Base-by-base conservation (phyloP, 2,113 vertebrate genomes). In the Gambusia holbrooki region DNA sequence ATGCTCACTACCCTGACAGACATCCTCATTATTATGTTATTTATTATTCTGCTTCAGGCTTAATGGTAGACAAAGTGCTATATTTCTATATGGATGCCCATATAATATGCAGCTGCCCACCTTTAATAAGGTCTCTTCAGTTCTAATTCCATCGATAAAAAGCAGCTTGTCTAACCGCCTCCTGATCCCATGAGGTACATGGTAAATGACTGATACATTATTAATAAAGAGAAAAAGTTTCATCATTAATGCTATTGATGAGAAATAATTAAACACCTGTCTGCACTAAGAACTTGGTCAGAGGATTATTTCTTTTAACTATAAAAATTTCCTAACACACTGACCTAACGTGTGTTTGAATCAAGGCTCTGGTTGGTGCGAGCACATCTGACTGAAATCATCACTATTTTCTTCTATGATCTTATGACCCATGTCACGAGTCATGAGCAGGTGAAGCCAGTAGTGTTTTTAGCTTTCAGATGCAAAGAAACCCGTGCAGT, bases 211-310 rank as follows among this genome's bases (percentile, higher is more conserved):
- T 74, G 69, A 85, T 86, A 73, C 62, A 45, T 76, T 32, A 67
- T 81, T 58, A 71, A 82, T 83, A 60, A 76, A 79, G 54, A 73
- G 60, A 77, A 84, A 85, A 69, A 66, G 85, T 86, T 82, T 63
- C 62, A 82, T 78, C 75, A 83, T 69, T 88, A 77, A 84, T 54
- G 71, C 37, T 62, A 54, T 42, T 70, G 65, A 58, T 73, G 27
- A n/a, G 51, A 80, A 86, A 81, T 85, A 90, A 89, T 84, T 81
- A 79, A 40, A 62, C 71, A 80, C 78, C 68, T 79, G 77, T 76
- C 76, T 74, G 37, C 66, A 76, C 32, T 48, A 71, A 83, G 69
- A 80, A 37, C 28, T 32, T 48, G 42, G 54, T 63, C 42, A 76
- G 63, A 15, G 60, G 62, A 40, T 63, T 84, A 76, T 80, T 54